Evolutionary conservation across 1,140 invertebrate genomes (phyloP).

Genomic region (Asobara japonica): DNA sequence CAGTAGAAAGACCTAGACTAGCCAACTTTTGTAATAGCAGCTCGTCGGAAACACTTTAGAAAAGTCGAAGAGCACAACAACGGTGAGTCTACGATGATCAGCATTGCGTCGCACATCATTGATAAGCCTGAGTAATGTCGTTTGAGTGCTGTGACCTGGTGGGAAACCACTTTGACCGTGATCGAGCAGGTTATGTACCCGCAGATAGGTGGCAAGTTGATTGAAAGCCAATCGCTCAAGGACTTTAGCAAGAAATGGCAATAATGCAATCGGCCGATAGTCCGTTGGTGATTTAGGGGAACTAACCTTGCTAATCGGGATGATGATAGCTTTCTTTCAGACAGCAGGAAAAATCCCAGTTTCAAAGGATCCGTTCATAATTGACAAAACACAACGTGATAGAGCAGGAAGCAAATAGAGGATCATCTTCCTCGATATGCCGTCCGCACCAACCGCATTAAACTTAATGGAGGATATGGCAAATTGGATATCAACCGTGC

Average conservation of each 20-base stretch:
- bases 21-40: conserved; percentile 20
- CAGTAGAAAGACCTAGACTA: background rate
- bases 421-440: background rate
- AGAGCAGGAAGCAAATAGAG: background rate
- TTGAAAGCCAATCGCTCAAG: background rate
- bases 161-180: conserved; percentile 29
- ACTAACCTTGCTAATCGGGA: background rate
- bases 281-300: background rate
- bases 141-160: conserved; percentile 20
- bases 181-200: background rate
- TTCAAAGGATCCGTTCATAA: background rate
- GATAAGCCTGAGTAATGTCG: conserved; percentile 24
- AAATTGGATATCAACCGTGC: background rate
- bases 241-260: background rate
- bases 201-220: background rate
- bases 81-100: conserved; percentile 18
- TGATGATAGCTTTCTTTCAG: background rate
- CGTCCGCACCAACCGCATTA: background rate
- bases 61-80: conserved; percentile 39
- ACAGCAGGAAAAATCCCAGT: background rate
- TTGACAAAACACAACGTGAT: background rate
- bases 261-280: background rate
- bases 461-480: background rate
- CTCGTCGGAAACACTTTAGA: conserved; percentile 37
- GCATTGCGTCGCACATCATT: conserved; percentile 27